Percentiles rank a stretch among this genome's conserved stretches.
Evolutionary conservation across 2,113 vertebrate species (phyloP).

Genomic region (Fregetta grallaria): DNA sequence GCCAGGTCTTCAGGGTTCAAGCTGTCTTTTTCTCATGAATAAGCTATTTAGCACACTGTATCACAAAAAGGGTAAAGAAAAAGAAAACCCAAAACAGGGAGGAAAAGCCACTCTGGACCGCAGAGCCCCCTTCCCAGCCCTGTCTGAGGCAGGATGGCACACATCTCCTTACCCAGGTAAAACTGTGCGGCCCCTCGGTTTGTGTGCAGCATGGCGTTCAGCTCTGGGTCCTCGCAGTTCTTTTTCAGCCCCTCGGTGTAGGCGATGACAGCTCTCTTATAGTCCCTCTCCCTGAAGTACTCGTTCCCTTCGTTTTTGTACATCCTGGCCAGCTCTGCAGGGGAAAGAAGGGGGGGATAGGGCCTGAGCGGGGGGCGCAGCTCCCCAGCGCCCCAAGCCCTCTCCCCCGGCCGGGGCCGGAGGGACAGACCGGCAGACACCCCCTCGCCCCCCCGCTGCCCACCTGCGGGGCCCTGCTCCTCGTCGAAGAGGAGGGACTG

Average conservation of each 20-base stretch:
- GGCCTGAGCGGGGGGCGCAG: not conserved
- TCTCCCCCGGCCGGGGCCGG: not conserved
- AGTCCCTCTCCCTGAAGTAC: slow-evolving; percentile 91
- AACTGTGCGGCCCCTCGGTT: slow-evolving; percentile 92
- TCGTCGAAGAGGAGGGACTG: slow-evolving; percentile 60
- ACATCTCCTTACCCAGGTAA: slow-evolving; percentile 74
- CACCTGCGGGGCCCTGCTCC: slow-evolving; percentile 35
- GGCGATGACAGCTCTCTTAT: slow-evolving; percentile 79
- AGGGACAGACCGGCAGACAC: not conserved
- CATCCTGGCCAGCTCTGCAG: slow-evolving; percentile 82
- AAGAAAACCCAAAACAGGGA: accelerated
- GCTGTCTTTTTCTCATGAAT: accelerated
- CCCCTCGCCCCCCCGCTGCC: not conserved
- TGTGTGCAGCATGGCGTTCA: slow-evolving; percentile 81
- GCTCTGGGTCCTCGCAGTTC: slow-evolving; percentile 76
- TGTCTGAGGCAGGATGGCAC: accelerated
- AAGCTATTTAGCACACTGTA: not conserved
- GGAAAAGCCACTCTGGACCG: not conserved
- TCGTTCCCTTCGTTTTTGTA: slow-evolving; percentile 91
- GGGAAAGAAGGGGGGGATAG: not conserved
- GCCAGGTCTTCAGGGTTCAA: not conserved
- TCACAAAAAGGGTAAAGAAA: too few relatives aligned
- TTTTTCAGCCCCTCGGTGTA: slow-evolving; percentile 86
- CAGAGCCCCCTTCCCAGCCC: not conserved
- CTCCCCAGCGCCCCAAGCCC: not conserved